Evolutionary conservation across 2,797 vertebrate species (phyloP), one percentile per base, ranked within the genome.

Genomic region (Aplochiton taeniatus): DNA sequence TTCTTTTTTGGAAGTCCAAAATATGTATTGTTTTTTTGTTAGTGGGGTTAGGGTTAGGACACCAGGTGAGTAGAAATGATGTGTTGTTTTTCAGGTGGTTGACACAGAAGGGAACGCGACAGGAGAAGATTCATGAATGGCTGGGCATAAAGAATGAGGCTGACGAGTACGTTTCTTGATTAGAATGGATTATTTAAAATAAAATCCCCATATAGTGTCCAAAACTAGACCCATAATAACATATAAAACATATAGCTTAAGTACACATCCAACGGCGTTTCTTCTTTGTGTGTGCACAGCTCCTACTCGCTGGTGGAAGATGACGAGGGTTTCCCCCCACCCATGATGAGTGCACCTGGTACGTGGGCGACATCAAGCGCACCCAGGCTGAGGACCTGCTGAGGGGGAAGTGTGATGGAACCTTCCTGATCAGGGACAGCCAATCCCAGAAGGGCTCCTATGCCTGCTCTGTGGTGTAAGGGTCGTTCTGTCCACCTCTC

Each of bases 391-490:
- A 96, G 66, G 95, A 96, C 80, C 93, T 98, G 90, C 92, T 98
- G 69, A 88, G 75, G 0, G 94, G 94, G 56, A 92, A 89, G 70
- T 83, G 91, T 0, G 92, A 96, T 0, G 96, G 96, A 42, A 97
- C 96, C 58, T 98, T 98, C 88, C 89, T 98, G 43, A 96, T 98
- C 87, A 93, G 96, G 0, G 95, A 97, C 86, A 97, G 96, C 83
- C 90, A 92, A 73, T 93, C 94, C 75, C 95, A 95, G 90, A 93
- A 90, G 56, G 95, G 96, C 18, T 96, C 94, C 67, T 96, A 95
- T 0, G 96, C 96, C 68, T 98, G 96, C 85, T 98, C 96, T 0
- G 95, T 97, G 58, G 95, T 97, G 96, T 97, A 87, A 96, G 96
- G 95, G 60, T 45, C 12, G 4, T 10, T 42, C 13, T 4, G 31